Evolutionary conservation across 2,888 invertebrate genomes (phyloP).

Genomic region (Octonoba sinensis): DNA sequence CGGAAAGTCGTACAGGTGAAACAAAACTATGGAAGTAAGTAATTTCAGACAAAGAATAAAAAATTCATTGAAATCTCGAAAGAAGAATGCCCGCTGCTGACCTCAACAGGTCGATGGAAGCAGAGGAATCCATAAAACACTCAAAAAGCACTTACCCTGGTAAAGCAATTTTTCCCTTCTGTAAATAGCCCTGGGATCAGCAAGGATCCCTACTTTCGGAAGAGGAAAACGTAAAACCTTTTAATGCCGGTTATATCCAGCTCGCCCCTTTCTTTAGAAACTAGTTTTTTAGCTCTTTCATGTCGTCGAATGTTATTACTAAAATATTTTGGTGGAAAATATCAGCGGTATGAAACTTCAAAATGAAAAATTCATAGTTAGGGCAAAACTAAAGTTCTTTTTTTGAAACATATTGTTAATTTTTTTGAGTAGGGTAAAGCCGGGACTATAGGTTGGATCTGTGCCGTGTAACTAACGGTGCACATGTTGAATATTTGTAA

Average conservation of each 20-base stretch:
- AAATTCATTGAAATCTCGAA: too few species aligned
- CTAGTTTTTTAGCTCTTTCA: background rate
- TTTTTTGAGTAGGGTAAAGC: too few species aligned
- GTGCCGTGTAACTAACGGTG: too few species aligned
- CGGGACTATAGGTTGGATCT: too few species aligned
- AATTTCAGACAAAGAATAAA: too few species aligned
- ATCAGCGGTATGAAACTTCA: background rate
- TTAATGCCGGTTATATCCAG: constrained; percentile 45
- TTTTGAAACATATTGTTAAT: too few species aligned
- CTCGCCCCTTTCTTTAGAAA: background rate
- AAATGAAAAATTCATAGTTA: background rate
- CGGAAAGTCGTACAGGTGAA: too few species aligned
- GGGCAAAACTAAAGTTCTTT: too few species aligned
- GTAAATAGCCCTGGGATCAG: constrained; percentile 37
- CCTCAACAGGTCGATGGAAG: constrained; percentile 38
- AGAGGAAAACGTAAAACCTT: constrained; percentile 28
- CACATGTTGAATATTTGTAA: too few species aligned
- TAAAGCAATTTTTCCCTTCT: constrained; percentile 19
- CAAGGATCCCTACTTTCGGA: constrained; percentile 12
- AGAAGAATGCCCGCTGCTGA: background rate
- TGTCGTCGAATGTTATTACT: background rate
- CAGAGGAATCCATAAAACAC: constrained; percentile 47
- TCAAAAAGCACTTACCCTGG: constrained; percentile 45
- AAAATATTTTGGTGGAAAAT: background rate
- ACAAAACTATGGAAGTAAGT: too few species aligned